phyloP scores from a whole-genome alignment of 2,888 invertebrate genomes.

The Tenthredo amoena region DNA sequence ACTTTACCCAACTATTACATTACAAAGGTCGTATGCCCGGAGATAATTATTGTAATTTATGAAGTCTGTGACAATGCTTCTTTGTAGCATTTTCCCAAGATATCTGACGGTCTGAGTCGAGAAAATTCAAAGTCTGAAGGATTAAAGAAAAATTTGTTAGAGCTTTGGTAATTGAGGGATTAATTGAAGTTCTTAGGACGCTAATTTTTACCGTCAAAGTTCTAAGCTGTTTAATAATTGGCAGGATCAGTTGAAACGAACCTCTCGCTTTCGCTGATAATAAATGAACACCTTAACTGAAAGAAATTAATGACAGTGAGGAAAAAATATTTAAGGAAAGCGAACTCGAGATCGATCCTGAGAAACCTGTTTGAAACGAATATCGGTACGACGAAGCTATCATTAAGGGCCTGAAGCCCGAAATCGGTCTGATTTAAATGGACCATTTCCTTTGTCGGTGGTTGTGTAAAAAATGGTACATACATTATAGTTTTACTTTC shows the following conservation, averaged over 20 bases:
- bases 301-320: not conserved
- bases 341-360: conserved; percentile 42
- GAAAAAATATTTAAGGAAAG: conserved; percentile 23
- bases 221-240: not conserved
- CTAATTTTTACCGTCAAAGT: not conserved
- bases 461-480: not conserved
- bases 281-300: not conserved
- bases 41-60: conserved; percentile 36
- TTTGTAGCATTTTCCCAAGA: conserved; percentile 10
- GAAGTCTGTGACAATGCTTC: not conserved
- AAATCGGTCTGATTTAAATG: conserved; percentile 45
- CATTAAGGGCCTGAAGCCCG: conserved; percentile 40
- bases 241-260: not conserved
- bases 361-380: conserved; percentile 43
- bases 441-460: conserved; percentile 42
- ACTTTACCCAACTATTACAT: conserved; percentile 25
- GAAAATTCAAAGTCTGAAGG: not conserved
- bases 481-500: conserved; percentile 41
- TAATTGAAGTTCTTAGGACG: not conserved
- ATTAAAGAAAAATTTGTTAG: not conserved
- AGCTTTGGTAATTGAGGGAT: not conserved
- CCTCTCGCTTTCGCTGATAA: conserved; percentile 10
- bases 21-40: not conserved
- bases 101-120: not conserved
- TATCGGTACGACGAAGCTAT: conserved; percentile 45